These are phyloP conservation scores for Hoplodrina blanda DNA, from an alignment of 2,888 invertebrate genomes.

Conservation along the genomic window DNA sequence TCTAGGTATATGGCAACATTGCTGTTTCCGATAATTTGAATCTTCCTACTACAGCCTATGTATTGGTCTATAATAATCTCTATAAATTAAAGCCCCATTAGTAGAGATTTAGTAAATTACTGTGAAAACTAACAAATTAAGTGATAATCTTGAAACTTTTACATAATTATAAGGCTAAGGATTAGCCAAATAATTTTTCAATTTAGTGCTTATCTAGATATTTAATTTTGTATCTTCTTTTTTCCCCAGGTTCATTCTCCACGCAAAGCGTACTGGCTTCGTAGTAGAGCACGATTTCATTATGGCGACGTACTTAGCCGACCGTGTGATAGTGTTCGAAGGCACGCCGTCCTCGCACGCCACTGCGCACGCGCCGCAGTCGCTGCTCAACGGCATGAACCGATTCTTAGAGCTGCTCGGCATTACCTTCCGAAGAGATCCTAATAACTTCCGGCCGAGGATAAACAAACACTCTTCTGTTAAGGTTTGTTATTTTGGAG, in stretches of 20 bases:
- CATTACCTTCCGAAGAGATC: conserved; percentile 99
- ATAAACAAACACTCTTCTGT: conserved; percentile 99
- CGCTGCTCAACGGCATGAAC: conserved; percentile 99
- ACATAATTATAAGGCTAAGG: too few relatives aligned
- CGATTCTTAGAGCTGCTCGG: conserved; percentile 98
- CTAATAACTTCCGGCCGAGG: conserved; percentile 99
- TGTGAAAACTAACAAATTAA: too few relatives aligned
- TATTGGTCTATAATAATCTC: too few relatives aligned
- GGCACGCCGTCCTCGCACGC: conserved; percentile 97
- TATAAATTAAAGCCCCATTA: too few relatives aligned
- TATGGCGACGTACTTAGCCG: conserved; percentile 99
- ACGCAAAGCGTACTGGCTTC: conserved; percentile 99
- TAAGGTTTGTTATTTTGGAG: conserved; percentile 91
- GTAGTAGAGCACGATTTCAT: conserved; percentile 99
- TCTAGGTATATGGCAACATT: too few relatives aligned
- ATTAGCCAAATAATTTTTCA: too few relatives aligned
- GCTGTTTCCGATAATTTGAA: too few relatives aligned
- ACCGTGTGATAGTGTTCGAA: conserved; percentile 99
- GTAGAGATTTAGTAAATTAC: too few relatives aligned
- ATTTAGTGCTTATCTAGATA: too few relatives aligned
- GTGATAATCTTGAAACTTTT: too few relatives aligned
- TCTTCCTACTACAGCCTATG: too few relatives aligned
- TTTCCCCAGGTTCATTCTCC: conserved; percentile 95
- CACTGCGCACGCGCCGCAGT: conserved; percentile 97
- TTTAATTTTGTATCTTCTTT: neutral